These are phyloP conservation scores for Aptenodytes patagonicus DNA, from an alignment of 2,113 vertebrate genomes.

Conservation along the genomic window DNA sequence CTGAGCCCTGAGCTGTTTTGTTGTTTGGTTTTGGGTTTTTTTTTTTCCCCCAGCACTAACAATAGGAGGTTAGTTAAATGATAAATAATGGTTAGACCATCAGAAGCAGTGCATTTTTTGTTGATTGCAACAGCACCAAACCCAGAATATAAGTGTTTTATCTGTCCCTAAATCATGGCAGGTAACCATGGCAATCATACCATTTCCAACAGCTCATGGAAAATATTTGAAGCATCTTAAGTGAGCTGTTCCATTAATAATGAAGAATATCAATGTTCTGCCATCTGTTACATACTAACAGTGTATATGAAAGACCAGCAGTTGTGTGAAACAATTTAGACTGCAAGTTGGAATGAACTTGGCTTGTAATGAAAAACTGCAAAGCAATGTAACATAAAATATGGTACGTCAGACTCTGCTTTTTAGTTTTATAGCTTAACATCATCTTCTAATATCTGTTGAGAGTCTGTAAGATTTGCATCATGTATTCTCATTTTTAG, in stretches of 20 bases:
- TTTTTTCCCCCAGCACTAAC: background rate
- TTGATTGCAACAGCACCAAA: background rate
- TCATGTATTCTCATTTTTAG: background rate
- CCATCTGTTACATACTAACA: conserved; percentile 13
- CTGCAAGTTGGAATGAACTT: background rate
- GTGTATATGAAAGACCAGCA: background rate
- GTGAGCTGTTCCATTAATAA: background rate
- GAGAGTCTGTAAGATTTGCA: background rate
- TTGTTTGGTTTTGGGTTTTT: background rate
- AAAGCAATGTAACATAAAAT: background rate
- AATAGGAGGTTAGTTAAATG: background rate
- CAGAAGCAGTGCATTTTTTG: background rate
- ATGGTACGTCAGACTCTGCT: background rate
- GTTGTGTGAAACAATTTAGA: background rate
- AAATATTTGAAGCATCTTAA: background rate
- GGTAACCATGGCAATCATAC: conserved; percentile 11
- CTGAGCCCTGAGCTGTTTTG: background rate
- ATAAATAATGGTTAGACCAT: background rate
- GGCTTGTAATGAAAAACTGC: background rate
- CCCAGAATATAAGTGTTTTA: background rate
- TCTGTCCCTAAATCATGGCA: background rate
- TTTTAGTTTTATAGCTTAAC: background rate
- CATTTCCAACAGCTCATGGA: background rate
- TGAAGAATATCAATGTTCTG: background rate
- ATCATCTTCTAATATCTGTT: background rate